Percentiles rank a stretch among this genome's conserved stretches.
Evolutionary conservation across 2,888 invertebrate genomes (phyloP).

Genomic region (Serripes groenlandicus): DNA sequence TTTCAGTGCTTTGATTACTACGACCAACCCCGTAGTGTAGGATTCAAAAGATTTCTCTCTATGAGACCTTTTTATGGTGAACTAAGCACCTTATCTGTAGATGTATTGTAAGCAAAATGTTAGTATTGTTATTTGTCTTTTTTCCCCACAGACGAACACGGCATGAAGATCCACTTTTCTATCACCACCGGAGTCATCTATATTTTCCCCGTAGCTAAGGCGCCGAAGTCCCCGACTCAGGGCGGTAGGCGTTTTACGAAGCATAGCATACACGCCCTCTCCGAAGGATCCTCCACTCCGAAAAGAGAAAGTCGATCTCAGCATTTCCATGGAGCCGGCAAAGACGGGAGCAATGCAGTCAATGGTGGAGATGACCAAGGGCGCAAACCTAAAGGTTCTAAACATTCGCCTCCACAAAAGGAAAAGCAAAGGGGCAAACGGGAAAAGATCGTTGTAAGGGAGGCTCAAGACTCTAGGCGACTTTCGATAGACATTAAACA

Average conservation of each 20-base stretch:
- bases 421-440: conserved; percentile 13
- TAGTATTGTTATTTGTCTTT: too few species aligned
- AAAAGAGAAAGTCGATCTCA: conserved; percentile 10
- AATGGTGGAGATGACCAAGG: not conserved
- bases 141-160: conserved; percentile 44
- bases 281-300: conserved; percentile 9
- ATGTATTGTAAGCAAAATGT: too few species aligned
- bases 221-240: not conserved
- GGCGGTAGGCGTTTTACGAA: conserved; percentile 42
- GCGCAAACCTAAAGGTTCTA: not conserved
- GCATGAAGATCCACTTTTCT: conserved; percentile 63
- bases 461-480: not conserved
- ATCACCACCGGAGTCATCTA: conserved; percentile 55
- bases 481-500: not conserved
- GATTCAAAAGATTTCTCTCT: too few species aligned
- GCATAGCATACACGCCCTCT: conserved; percentile 22
- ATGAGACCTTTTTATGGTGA: too few species aligned
- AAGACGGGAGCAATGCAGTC: not conserved
- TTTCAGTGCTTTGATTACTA: too few species aligned
- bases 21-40: too few species aligned
- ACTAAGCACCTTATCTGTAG: too few species aligned
- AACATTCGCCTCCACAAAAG: too few species aligned
- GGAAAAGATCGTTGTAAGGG: conserved; percentile 31
- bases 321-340: not conserved
- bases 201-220: conserved; percentile 45